Evolutionary conservation across 2,113 vertebrate species (phyloP), one percentile per base, ranked within the genome.

Genomic region (Dicentrarchus labrax): DNA sequence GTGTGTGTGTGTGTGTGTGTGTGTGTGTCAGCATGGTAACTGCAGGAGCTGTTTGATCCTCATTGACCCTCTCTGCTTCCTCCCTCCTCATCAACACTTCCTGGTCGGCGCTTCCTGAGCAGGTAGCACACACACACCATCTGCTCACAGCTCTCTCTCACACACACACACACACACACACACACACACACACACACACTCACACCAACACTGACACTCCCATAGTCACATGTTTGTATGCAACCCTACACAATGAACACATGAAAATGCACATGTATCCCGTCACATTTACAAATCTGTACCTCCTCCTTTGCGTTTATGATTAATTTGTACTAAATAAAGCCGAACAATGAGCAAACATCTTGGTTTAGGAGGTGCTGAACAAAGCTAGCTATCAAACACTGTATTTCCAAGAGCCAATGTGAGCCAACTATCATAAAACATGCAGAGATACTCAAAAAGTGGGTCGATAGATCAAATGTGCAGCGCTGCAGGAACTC

Each of bases 1-100:
- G 67, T 69, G 76, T 78, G 72, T 68, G 66, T 82, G 60, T 62
- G 30, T 30, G 30, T 30, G 30, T 30, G 30, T 3, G 70, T 62
- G 67, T 41, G 24, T 83, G 73, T 79, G 73, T 73, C 5, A 36
- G 64, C 62, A 43, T 22, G 59, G n/a, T 71, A 70, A 48, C 75
- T 41, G n/a, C 82, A 77, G 84, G 73, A 84, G 85, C 57, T 38
- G 47, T 90, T 91, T 93, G 88, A 92, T 88, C 91, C 85, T 77
- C 54, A 6, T 89, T 94, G 91, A 91, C 90, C 89, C 83, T 82
- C 71, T 60, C 38, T 47, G 21, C 80, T 85, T 85, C 61, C 68
- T 60, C 61, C 57, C 12, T 77, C 74, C 72, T 80, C 47, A 71
- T 65, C 81, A 72, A 47, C 67, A 41, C 74, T 78, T 85, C 62